Base-by-base conservation (phyloP, 1,140 invertebrate species). In the Zaprionus taronus region DNA sequence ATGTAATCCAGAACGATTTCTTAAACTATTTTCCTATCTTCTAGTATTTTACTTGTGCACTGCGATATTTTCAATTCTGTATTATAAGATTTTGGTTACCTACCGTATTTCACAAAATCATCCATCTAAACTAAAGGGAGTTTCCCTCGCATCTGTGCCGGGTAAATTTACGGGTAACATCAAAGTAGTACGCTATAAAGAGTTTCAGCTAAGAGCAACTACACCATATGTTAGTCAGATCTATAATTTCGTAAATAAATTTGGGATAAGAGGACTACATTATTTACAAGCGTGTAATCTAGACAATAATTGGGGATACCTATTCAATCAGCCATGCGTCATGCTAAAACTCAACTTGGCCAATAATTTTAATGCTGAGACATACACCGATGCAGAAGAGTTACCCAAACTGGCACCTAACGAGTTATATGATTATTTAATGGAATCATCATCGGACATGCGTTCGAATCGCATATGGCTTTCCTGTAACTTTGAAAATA, bases 321-420 rank as follows among this genome's bases (percentile, higher is more conserved):
- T 34, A 6, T 28, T 55, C 2, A 57, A 63, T 1, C 22, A n/a
- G 9, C 85, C 84, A 1, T 90, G 84, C 34, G 36, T 87, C 24
- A 36, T 87, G 5, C 5, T 87, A 4, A 90, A 84, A 60, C 24
- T 87, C 0, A 90, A 87, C 41, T 63, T 57, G 20, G 76, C 81
- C 0, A 24, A 73, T 0, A 56, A 69, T n/a, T 87, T 87, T n/a
- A 22, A 24, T 4, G 68, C 74, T 0, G 2, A 20, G 0, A 81
- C 81, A 5, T 87, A 87, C 47, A 26, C 41, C 14, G 70, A 78
- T 22, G 57, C 68, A 0, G 41, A 61, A 2, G 17, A 51, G 0
- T 44, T 87, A 20, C 84, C 84, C 5, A 9, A 36, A 0, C 11
- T 41, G 3, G 81, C 41, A 1, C 78, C 84, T 1, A 14, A 71